Evolutionary conservation across 2,113 vertebrate species (phyloP).

Genomic region (Cephalopterus ornatus): DNA sequence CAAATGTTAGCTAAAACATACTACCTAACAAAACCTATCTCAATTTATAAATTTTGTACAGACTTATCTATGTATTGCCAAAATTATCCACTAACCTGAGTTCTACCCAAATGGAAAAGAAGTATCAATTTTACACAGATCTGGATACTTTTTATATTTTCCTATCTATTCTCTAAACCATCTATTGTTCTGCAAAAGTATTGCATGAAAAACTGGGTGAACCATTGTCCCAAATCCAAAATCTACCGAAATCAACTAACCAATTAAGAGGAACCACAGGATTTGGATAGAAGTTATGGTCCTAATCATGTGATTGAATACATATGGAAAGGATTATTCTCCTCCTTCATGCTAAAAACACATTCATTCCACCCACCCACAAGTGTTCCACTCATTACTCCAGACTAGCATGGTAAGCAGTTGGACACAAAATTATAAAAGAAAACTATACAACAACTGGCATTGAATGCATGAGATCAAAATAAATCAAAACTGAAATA

Average conservation of each 20-base stretch:
- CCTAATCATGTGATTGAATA: neutral
- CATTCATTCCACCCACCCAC: conserved; percentile 1
- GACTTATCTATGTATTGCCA: neutral
- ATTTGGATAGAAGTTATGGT: neutral
- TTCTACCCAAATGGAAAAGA: neutral
- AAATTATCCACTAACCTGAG: neutral
- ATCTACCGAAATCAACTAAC: neutral
- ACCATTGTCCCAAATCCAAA: neutral
- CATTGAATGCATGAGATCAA: neutral
- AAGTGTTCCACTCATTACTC: neutral
- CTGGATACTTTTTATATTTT: neutral
- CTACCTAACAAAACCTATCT: neutral
- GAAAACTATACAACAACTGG: neutral
- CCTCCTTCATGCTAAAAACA: neutral
- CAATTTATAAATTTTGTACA: neutral
- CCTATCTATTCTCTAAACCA: neutral
- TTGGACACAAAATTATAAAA: neutral
- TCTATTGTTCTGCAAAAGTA: neutral
- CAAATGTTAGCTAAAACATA: neutral
- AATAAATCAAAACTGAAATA: neutral
- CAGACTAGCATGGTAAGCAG: neutral
- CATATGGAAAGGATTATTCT: conserved; percentile 5
- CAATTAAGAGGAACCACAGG: neutral
- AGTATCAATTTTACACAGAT: neutral
- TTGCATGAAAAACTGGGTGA: neutral